Evolutionary conservation across 2,888 invertebrate species (phyloP).

Genomic region (Acheta domesticus): DNA sequence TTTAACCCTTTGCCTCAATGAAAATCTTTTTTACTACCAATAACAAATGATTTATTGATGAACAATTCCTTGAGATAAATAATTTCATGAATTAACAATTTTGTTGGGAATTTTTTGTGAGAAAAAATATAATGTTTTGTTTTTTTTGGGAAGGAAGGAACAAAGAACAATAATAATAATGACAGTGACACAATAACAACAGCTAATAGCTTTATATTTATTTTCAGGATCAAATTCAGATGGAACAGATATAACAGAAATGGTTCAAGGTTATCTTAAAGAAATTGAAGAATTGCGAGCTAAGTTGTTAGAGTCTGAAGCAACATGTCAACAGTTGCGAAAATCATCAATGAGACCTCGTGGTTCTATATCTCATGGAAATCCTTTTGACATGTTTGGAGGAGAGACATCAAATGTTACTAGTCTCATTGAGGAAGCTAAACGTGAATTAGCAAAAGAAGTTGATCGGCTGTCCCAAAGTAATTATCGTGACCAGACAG

Average conservation of each 20-base stretch:
- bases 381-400: conserved; percentile 39
- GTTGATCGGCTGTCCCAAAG: conserved; percentile 51
- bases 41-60: too few relatives aligned
- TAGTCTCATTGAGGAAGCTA: conserved; percentile 68
- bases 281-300: conserved; percentile 90
- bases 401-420: conserved; percentile 53
- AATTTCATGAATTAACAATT: too few relatives aligned
- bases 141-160: background rate
- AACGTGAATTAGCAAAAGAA: conserved; percentile 65
- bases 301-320: conserved; percentile 83
- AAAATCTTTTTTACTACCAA: too few relatives aligned
- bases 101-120: too few relatives aligned
- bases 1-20: too few relatives aligned
- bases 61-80: too few relatives aligned
- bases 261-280: conserved; percentile 79
- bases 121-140: too few relatives aligned
- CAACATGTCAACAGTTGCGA: conserved; percentile 69
- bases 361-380: conserved; percentile 34
- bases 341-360: conserved; percentile 43
- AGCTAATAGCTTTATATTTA: background rate
- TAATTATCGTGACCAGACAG: conserved; percentile 42
- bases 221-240: conserved; percentile 39
- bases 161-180: background rate
- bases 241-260: conserved; percentile 58
- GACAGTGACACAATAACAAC: background rate